phyloP scores from a whole-genome alignment of 2,888 invertebrate species.

The Operophtera brumata region DNA sequence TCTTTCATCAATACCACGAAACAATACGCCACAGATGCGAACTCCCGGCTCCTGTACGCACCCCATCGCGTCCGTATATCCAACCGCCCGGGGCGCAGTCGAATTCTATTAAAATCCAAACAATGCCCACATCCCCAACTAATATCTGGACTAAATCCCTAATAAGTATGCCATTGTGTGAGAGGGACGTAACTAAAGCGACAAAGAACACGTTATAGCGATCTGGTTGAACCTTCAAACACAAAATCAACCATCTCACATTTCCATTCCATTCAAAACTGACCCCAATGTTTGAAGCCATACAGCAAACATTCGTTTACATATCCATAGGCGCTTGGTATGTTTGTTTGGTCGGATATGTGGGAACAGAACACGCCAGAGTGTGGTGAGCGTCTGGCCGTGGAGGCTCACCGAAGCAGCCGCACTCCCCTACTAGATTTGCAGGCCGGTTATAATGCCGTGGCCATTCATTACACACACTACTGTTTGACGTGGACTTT shows the following conservation, averaged over 20 bases:
- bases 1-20: constrained; percentile 38
- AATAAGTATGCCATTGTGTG: constrained; percentile 81
- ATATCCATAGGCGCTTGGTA: constrained; percentile 32
- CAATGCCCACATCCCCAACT: constrained; percentile 79
- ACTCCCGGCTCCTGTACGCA: constrained; percentile 43
- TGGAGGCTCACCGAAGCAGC: constrained; percentile 79
- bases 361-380: constrained; percentile 67
- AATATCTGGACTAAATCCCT: constrained; percentile 81
- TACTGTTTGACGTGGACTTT: constrained; percentile 69
- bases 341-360: constrained; percentile 39
- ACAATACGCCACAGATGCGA: constrained; percentile 57
- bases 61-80: constrained; percentile 48
- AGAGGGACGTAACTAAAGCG: constrained; percentile 76
- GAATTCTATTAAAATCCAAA: constrained; percentile 80
- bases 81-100: constrained; percentile 70
- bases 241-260: constrained; percentile 20
- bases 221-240: constrained; percentile 51
- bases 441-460: constrained; percentile 77
- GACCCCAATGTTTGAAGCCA: neutral
- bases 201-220: constrained; percentile 80
- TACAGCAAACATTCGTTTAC: constrained; percentile 36
- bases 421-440: constrained; percentile 79
- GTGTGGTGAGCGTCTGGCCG: constrained; percentile 80
- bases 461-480: constrained; percentile 73
- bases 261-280: constrained; percentile 26